Conservation (phyloP, 92 coral and sea anemone genomes). For the Paramuricea clavata region DNA sequence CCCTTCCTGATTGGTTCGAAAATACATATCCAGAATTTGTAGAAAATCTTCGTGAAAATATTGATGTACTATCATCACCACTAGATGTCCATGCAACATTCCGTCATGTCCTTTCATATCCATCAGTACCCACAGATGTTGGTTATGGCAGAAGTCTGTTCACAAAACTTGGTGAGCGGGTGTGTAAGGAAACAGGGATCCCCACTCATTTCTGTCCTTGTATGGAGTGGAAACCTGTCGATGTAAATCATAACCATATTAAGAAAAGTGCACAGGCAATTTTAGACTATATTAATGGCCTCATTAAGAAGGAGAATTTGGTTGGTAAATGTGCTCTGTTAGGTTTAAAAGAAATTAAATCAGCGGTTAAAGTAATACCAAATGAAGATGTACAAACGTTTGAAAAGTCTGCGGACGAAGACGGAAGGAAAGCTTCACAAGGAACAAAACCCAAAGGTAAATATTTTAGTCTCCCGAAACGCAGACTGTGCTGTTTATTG, state of each 20-base stretch:
- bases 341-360: conserved; percentile 47
- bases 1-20: conserved; percentile 74
- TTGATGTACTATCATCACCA: conserved; percentile 70
- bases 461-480: neutral
- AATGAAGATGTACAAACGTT: conserved; percentile 58
- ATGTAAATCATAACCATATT: conserved; percentile 60
- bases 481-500: neutral
- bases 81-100: conserved; percentile 82
- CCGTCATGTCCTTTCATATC: conserved; percentile 58
- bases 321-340: conserved; percentile 50
- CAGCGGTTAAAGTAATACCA: conserved; percentile 66
- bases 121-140: conserved; percentile 36
- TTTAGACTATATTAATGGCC: conserved; percentile 48
- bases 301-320: conserved; percentile 36
- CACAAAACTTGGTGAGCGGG: conserved; percentile 57
- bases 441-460: conserved; percentile 68
- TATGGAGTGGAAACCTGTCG: conserved; percentile 62
- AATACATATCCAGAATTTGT: conserved; percentile 50
- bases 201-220: conserved; percentile 71
- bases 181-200: conserved; percentile 59
- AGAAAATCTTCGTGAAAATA: conserved; percentile 62
- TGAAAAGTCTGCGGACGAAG: conserved; percentile 57
- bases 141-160: conserved; percentile 60
- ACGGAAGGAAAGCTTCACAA: conserved; percentile 61
- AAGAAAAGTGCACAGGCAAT: conserved; percentile 42